phyloP scores from a whole-genome alignment of 2,888 invertebrate species.

The Carcina quercana region DNA sequence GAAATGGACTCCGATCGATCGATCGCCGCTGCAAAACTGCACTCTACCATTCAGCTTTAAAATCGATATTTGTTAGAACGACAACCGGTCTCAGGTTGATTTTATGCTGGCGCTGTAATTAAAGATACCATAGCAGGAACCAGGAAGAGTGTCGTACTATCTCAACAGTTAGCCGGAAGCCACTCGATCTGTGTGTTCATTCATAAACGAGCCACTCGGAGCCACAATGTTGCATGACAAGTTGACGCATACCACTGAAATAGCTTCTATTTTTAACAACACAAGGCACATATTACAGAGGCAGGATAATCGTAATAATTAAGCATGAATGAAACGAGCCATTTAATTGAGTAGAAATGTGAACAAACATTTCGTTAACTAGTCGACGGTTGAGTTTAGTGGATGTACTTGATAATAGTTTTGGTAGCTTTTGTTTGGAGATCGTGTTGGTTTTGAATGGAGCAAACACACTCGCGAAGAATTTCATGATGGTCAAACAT shows the following conservation, averaged over 20 bases:
- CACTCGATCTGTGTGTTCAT: conserved; percentile 72
- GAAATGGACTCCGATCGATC: conserved; percentile 53
- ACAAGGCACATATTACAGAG: conserved; percentile 38
- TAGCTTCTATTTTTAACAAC: conserved; percentile 39
- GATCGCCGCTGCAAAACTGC: conserved; percentile 27
- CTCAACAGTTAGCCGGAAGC: conserved; percentile 73
- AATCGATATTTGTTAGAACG: conserved; percentile 24
- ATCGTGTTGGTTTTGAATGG: conserved; percentile 17
- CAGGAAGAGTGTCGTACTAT: conserved; percentile 75
- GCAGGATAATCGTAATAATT: conserved; percentile 43
- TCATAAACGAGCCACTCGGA: conserved; percentile 62
- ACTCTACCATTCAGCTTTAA: conserved; percentile 36
- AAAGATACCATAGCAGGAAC: conserved; percentile 73
- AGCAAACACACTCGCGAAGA: conserved; percentile 18
- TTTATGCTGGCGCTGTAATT: conserved; percentile 61
- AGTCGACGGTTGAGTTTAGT: conserved; percentile 27
- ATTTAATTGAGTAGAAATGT: conserved; percentile 65
- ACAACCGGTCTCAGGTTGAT: conserved; percentile 35
- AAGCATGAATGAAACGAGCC: conserved; percentile 66
- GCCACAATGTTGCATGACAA: conserved; percentile 64
- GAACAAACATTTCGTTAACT: conserved; percentile 58
- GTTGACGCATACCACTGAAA: conserved; percentile 37
- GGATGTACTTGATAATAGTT: conserved; percentile 28
- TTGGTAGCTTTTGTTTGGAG: conserved; percentile 18
- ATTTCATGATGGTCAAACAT: conserved; percentile 11